These are phyloP conservation scores for Urechis unicinctus DNA, from an alignment of 2,888 invertebrate species.

Conservation along the genomic window DNA sequence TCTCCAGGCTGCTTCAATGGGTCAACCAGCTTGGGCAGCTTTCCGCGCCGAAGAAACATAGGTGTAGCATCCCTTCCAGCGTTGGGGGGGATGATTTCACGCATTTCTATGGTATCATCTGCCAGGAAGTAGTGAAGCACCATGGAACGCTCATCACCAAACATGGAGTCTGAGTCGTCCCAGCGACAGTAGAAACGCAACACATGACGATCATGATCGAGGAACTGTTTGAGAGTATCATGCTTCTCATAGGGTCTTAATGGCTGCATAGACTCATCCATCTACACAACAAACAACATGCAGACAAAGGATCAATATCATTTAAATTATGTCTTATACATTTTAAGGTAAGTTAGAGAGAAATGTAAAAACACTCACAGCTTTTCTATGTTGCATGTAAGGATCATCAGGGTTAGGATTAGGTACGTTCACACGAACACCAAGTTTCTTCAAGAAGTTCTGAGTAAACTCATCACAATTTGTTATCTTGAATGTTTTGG, in stretches of 20 bases:
- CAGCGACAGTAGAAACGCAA: conserved; percentile 79
- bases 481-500: conserved; percentile 73
- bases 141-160: conserved; percentile 70
- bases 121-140: conserved; percentile 78
- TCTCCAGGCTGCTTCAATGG: conserved; percentile 45
- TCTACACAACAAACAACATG: conserved; percentile 22
- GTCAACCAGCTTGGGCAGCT: conserved; percentile 62
- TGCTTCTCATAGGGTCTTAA: conserved; percentile 49
- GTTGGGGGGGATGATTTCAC: conserved; percentile 64
- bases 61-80: conserved; percentile 67
- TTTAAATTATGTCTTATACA: no score
- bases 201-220: conserved; percentile 69
- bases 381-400: conserved; percentile 25
- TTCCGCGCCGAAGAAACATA: conserved; percentile 68
- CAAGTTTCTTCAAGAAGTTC: conserved; percentile 74
- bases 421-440: conserved; percentile 62
- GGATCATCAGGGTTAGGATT: conserved; percentile 4
- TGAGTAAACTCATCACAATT: conserved; percentile 83
- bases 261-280: conserved; percentile 50
- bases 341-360: no score
- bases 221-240: conserved; percentile 68
- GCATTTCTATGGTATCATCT: conserved; percentile 83
- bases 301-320: not conserved
- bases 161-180: conserved; percentile 75
- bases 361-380: conserved; percentile 17